A percentile compares a stretch with the other conserved stretches of the same genome.
Conservation (phyloP, 2,797 vertebrate genomes). For the Astyanax mexicanus region DNA sequence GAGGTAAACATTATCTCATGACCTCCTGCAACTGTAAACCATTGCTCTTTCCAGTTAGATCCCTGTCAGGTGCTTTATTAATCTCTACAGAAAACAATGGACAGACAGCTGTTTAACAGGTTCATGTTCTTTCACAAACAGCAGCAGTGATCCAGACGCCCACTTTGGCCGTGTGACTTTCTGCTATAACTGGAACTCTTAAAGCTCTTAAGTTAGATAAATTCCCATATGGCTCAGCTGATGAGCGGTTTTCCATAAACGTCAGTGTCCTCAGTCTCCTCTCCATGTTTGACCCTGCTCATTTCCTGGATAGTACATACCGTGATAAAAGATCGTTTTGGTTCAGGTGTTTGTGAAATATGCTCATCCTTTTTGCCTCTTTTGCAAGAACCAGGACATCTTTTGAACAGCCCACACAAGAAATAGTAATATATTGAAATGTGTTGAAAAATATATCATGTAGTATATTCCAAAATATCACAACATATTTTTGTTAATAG, state of each 20-base stretch:
- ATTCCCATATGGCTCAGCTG: conserved; percentile 30
- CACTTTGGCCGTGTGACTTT: conserved; percentile 60
- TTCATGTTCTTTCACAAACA: conserved; percentile 34
- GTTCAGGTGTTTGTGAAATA: conserved; percentile 38
- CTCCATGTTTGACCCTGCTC: conserved; percentile 22
- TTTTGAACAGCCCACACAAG: conserved; percentile 4
- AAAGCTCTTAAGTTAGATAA: conserved; percentile 33
- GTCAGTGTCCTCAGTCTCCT: background rate
- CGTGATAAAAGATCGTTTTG: conserved; percentile 15
- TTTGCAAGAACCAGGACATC: conserved; percentile 16
- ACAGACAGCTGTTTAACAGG: conserved; percentile 21
- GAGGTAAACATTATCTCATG: background rate
- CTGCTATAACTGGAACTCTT: conserved; percentile 56
- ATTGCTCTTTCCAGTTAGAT: conserved; percentile 6
- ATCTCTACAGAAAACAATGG: background rate
- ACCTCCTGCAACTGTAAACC: background rate
- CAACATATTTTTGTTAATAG: too few relatives aligned
- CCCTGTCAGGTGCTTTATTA: conserved; percentile 4
- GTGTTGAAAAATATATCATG: too few relatives aligned
- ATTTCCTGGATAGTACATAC: conserved; percentile 8
- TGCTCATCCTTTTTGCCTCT: conserved; percentile 5
- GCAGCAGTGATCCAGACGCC: conserved; percentile 29
- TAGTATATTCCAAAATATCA: too few relatives aligned
- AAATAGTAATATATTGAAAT: too few relatives aligned
- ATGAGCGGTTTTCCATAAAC: conserved; percentile 41